These are phyloP conservation scores for Byasa hedistus DNA, from an alignment of 2,888 invertebrate genomes.

Conservation along the genomic window DNA sequence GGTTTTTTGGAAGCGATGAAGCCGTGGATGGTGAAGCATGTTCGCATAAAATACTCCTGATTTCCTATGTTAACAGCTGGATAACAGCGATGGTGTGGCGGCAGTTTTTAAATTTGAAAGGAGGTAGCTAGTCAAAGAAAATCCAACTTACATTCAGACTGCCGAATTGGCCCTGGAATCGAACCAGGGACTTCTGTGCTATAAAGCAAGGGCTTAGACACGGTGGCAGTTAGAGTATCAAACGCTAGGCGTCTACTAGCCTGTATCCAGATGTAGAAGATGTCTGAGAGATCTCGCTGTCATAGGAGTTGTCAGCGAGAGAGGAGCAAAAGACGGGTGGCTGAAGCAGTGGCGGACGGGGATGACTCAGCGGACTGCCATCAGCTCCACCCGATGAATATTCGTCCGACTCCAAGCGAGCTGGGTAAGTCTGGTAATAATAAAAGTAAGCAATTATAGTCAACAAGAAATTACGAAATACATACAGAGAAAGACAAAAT, in stretches of 20 bases:
- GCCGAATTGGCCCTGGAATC: too few species aligned
- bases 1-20: too few species aligned
- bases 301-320: slow-evolving; percentile 87
- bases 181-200: too few species aligned
- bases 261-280: slow-evolving; percentile 94
- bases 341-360: slow-evolving; percentile 60
- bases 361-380: slow-evolving; percentile 57
- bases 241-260: slow-evolving; percentile 57
- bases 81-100: too few species aligned
- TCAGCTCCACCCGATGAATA: slow-evolving; percentile 65
- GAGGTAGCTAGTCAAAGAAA: too few species aligned
- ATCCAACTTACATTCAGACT: too few species aligned
- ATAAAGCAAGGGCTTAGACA: too few species aligned
- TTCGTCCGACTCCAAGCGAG: slow-evolving; percentile 63
- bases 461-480: neutral
- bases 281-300: slow-evolving; percentile 90
- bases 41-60: too few species aligned
- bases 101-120: too few species aligned
- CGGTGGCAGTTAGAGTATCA: neutral
- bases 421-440: neutral
- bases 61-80: too few species aligned
- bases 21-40: too few species aligned
- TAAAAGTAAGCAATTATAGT: neutral
- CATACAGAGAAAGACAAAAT: too few species aligned
- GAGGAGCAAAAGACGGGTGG: slow-evolving; percentile 43